Evolutionary conservation across 2,797 vertebrate species (phyloP), one percentile per base, ranked within the genome.

Genomic region (Falco novaeseelandiae): DNA sequence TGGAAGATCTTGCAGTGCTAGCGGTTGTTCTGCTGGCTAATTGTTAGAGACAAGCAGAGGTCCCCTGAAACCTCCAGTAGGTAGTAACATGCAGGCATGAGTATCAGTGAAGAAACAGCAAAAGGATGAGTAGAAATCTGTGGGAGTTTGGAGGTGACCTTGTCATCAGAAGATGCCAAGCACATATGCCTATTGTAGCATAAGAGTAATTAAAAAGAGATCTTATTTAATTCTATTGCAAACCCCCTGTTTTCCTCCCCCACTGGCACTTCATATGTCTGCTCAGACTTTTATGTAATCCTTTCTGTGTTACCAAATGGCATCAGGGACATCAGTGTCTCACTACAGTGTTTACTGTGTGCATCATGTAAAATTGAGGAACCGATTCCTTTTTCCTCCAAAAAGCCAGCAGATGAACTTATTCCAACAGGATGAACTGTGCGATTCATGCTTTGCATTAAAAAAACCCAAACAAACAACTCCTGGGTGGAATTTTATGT

Each of bases 401-500:
- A 55, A 55, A 94, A 87, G 27, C 36, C 54, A 65, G 25, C 6
- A 32, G 26, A 23, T 76, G 0, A 30, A 42, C 86, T 81, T 30
- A 40, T 88, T 70, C 4, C 32, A 52, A 46, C 4, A 61, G 40
- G 49, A 77, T 34, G 12, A 89, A 7, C 26, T 21, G 14, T 44
- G 29, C 29, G 9, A 59, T 85, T 82, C 23, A 8, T 71, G 29
- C 42, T 71, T 87, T 92, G 34, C 32, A 16, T 82, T 48, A 8
- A 42, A 82, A 80, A 87, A 40, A 2, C 0, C 0, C 2, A 42
- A 40, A 40, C 40, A 40, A 40, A 40, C 40, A 44, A 6, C 4
- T 36, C n/a, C 21, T 49, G 12, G 27, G 76, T 86, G 52, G 20
- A 85, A 32, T 30, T 78, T 9, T 30, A 12, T 25, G 22, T 57